Base-by-base conservation (phyloP, 2,797 vertebrate species). In the Pangasius larnaudii region DNA sequence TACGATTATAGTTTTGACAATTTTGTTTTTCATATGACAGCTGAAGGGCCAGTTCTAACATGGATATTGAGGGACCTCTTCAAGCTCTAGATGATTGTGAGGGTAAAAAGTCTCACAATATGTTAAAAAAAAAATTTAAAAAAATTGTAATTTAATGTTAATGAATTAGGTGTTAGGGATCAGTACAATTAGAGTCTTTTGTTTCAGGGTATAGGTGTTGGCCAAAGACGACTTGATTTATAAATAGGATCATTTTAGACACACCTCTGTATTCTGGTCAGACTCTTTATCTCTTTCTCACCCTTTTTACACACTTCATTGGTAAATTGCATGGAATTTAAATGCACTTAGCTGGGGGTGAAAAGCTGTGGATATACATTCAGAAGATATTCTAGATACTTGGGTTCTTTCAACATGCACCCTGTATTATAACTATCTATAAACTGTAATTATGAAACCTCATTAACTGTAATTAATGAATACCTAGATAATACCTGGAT, bases 191-290 rank as follows among this genome's bases (percentile, higher is more conserved):
- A 65, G 51, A 84, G 81, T 87, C 80, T 79, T 92, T 83, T 77
- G 84, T 92, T 91, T 86, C 75, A 90, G 82, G 87, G 79, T 79
- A 59, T 89, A 90, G 84, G 85, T 84, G 18, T 90, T 89, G 92
- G 92, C 92, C 94, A 91, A 93, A 90, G 87, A 92, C 59, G 46
- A 85, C 61, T 81, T 69, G 22, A 84, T 65, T n/a, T n/a, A 81
- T 84, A 53, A 36, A 91, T 89, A 88, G 79, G 88, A 81, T 88
- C 69, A 93, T 91, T 87, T 82, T 51, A 53, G 72, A 91, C 87
- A 56, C 89, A 92, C 90, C n/a, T 88, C 53, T 65, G 75, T 27
- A 85, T 87, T 88, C 88, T 80, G 86, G 63, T 89, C 49, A 56
- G 33, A 33, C 51, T 84, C 30, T 90, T 24, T 22, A 36, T 59